Evolutionary conservation across 53 echinoderm and acorn worm species (phyloP), one percentile per base, ranked within the genome.

Genomic region (Echinarachnius parma): DNA sequence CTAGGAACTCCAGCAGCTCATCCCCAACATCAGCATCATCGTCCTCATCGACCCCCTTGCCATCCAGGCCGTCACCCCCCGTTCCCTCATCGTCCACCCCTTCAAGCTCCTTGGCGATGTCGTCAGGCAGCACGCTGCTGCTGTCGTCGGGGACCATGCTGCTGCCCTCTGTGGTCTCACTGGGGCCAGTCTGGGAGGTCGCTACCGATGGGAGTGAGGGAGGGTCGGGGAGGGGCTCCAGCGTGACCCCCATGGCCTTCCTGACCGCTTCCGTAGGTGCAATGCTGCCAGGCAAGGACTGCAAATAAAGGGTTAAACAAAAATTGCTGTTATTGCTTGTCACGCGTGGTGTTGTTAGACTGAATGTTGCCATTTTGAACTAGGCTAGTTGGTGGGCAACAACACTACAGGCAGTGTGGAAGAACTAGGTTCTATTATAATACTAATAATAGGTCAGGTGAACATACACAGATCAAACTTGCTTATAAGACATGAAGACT

Each of bases 231-330:
- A 71, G 47, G 1, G 82, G 82, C 31, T 81, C 61, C 31, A 48
- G 34, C 16, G 62, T 59, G 66, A 92, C 76, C 22, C 92, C 92
- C 92, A 92, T 82, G 16, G 92, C 88, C 19, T 66, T 58, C 20
- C 81, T 67, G 34, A 84, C 88, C 7, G 82, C 78, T 64, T 75
- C 81, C 4, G 82, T 55, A n/a, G 62, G 59, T 15, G 69, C 60
- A 13, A 92, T 64, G 28, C 82, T 78, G 42, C 34, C 62, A 2
- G 92, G 92, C 31, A 60, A 79, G 55, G 82, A 82, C 92, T 92
- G 47, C 31, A 52, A 53, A n/a, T n/a, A n/a, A n/a, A n/a, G n/a
- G n/a, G n/a, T n/a, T n/a, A n/a, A n/a, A n/a, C n/a, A n/a, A n/a
- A n/a, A n/a, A n/a, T n/a, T n/a, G n/a, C n/a, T n/a, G n/a, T n/a